Evolutionary conservation across 2,888 invertebrate genomes (phyloP).

Genomic region (Mamestra brassicae): DNA sequence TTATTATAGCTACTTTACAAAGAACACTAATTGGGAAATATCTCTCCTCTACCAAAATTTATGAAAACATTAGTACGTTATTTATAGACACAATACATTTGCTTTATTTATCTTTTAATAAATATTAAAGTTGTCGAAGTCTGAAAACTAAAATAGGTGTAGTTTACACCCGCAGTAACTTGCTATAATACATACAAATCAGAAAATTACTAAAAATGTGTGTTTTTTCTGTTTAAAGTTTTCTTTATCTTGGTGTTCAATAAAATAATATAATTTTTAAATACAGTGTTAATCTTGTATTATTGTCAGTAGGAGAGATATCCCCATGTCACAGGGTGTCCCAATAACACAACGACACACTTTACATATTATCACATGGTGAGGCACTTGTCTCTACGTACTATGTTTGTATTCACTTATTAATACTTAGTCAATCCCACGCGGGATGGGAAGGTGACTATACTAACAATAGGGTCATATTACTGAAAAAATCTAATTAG

Average conservation of each 20-base stretch:
- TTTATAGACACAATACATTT: too few relatives aligned
- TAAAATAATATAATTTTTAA: too few relatives aligned
- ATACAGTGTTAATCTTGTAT: not conserved
- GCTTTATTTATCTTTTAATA: not conserved
- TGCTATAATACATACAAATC: too few relatives aligned
- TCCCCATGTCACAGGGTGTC: not conserved
- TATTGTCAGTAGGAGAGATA: not conserved
- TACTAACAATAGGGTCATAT: not conserved
- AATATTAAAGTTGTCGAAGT: too few relatives aligned
- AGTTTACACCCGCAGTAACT: too few relatives aligned
- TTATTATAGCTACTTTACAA: slow-evolving; percentile 31
- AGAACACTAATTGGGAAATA: not conserved
- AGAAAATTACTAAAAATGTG: too few relatives aligned
- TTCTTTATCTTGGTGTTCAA: too few relatives aligned
- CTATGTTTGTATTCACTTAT: slow-evolving; percentile 37
- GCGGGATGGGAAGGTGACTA: not conserved
- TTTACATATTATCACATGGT: slow-evolving; percentile 71
- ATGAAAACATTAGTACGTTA: not conserved
- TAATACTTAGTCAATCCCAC: slow-evolving; percentile 5
- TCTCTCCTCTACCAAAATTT: not conserved
- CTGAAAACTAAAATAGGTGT: too few relatives aligned
- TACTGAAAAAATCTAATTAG: too few relatives aligned
- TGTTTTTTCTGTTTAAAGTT: too few relatives aligned
- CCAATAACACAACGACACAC: slow-evolving; percentile 35
- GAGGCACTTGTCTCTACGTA: slow-evolving; percentile 73